Evolutionary conservation across 2,113 vertebrate genomes (phyloP).

Genomic region (Silurus meridionalis): DNA sequence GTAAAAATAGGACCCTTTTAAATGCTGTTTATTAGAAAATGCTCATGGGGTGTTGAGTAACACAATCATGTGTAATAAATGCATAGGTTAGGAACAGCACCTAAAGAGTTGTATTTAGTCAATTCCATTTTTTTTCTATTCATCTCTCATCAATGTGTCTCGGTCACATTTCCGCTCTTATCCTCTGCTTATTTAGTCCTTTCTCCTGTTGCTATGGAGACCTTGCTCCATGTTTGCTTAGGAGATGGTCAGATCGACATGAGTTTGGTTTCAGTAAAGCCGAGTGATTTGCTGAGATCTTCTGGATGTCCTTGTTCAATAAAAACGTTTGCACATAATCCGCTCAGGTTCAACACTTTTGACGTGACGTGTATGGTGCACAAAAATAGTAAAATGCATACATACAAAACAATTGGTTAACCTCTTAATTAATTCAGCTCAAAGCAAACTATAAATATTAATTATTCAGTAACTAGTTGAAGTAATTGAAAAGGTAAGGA

Average conservation of each 20-base stretch:
- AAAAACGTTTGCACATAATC: background rate
- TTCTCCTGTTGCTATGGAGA: constrained; percentile 64
- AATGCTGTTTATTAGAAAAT: background rate
- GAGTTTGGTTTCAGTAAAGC: constrained; percentile 24
- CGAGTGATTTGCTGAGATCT: background rate
- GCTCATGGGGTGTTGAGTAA: background rate
- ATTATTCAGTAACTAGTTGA: background rate
- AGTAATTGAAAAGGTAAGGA: background rate
- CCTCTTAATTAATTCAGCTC: background rate
- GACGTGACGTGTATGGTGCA: too few relatives aligned
- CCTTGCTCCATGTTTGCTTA: constrained; percentile 35
- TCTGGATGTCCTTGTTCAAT: background rate
- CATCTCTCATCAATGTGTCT: background rate
- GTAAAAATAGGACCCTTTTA: too few relatives aligned
- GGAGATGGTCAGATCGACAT: constrained; percentile 3
- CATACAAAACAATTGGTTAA: background rate
- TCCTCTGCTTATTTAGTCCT: constrained; percentile 62
- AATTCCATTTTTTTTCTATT: background rate
- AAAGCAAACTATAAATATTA: background rate
- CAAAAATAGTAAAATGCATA: too few relatives aligned
- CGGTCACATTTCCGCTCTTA: constrained; percentile 43
- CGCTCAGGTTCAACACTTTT: background rate
- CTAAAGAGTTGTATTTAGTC: constrained; percentile 1
- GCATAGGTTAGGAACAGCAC: background rate
- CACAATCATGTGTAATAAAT: background rate